Evolutionary conservation across 2,113 vertebrate species (phyloP), one percentile per base, ranked within the genome.

Genomic region (Aspidoscelis tigris): DNA sequence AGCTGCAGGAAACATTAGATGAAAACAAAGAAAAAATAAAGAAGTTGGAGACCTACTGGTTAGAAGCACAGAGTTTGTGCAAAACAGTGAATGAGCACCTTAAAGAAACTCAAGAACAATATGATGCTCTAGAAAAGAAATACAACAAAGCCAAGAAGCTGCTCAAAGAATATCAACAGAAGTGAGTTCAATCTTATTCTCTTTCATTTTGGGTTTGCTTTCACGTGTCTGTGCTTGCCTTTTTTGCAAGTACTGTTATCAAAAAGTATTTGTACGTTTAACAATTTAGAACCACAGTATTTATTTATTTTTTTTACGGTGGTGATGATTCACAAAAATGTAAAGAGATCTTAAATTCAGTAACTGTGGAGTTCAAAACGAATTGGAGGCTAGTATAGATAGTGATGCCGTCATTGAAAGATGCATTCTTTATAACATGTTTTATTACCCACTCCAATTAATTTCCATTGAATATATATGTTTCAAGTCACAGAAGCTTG

Each of bases 131-230:
- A 93, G 98, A 98, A 91, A 98, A 98, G 92, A 98, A 98, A 92
- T 98, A 98, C 92, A 97, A 84, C 94, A 98, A 98, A 89, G 97
- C 98, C 78, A 98, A 98, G 95, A 98, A 98, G 79, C 93, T 98
- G 83, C 95, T 98, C 78, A 98, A 98, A 92, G 98, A 98, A 83
- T 97, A 97, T 92, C 98, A 98, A 84, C 97, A 97, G 89, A 98
- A 98, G 98, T 98, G 93, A 96, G 97, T 96, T 81, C 33, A 68
- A 69, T 81, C 7, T 76, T 21, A 26, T 80, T 20, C 41, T 41
- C 22, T 73, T 61, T 50, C 18, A 53, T 4, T 78, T 78, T 41
- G 50, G 6, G 33, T 33, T 33, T 33, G 33, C 5, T 7, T 0
- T 76, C 41, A 11, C 11, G 44, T 5, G 6, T 76, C 7, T 72